These are phyloP conservation scores for Chaitophorus viminalis DNA, from an alignment of 2,888 invertebrate genomes.

Conservation along the genomic window DNA sequence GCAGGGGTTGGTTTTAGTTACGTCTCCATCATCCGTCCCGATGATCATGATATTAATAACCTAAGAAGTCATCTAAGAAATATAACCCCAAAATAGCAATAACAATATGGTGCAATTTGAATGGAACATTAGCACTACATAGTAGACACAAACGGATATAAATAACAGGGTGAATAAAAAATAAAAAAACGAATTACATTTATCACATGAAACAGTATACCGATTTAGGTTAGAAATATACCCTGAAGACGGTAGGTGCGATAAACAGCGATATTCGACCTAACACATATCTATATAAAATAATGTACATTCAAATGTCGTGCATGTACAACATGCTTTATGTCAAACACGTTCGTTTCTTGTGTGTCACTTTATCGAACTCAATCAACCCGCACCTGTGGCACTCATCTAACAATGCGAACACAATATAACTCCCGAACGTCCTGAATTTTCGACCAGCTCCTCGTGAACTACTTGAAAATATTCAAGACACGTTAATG, in stretches of 20 bases:
- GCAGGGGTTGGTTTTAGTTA: not conserved
- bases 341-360: not conserved
- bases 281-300: not conserved
- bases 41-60: constrained; percentile 1
- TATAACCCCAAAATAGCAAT: not conserved
- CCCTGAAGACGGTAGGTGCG: not conserved
- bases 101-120: not conserved
- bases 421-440: not conserved
- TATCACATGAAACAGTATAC: not conserved
- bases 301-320: not conserved
- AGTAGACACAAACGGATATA: not conserved
- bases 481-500: too few relatives aligned
- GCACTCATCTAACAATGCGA: not conserved
- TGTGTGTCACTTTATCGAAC: not conserved
- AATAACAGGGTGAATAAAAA: not conserved
- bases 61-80: constrained; percentile 2
- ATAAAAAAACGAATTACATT: not conserved
- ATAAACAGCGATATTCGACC: not conserved
- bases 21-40: not conserved
- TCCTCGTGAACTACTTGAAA: not conserved
- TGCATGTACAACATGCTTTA: not conserved
- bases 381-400: not conserved
- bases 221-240: not conserved
- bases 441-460: not conserved
- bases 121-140: not conserved